Conservation (phyloP, 2,113 vertebrate species). For the Azemiops feae region DNA sequence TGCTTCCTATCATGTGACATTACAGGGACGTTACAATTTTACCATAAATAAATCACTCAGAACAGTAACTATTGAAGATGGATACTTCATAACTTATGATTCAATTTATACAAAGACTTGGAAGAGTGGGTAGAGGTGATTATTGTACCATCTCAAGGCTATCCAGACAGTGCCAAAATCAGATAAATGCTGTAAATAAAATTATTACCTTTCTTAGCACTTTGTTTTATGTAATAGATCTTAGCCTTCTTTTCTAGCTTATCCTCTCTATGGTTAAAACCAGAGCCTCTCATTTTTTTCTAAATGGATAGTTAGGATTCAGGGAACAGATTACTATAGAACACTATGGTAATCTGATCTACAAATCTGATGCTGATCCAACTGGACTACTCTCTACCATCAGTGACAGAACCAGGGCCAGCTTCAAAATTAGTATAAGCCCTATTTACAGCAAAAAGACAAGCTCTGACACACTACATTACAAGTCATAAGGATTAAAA, state of each 20-base stretch:
- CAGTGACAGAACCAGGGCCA: neutral
- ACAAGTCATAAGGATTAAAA: neutral
- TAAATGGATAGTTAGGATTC: neutral
- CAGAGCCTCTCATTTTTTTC: neutral
- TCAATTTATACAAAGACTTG: neutral
- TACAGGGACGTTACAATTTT: neutral
- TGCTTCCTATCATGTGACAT: neutral
- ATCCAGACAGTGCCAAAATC: neutral
- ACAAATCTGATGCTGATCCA: neutral
- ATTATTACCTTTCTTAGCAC: neutral
- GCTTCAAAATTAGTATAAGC: neutral
- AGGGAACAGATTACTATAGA: neutral
- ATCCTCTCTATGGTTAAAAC: neutral
- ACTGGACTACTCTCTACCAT: neutral
- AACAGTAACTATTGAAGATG: neutral
- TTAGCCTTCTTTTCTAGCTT: neutral
- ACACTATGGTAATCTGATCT: neutral
- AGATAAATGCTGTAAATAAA: neutral
- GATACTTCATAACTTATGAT: neutral
- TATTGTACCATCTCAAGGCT: neutral
- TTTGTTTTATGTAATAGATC: neutral
- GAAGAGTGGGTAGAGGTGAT: neutral
- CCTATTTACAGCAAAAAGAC: neutral
- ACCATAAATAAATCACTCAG: neutral
- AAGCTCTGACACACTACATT: neutral